Percentiles rank a stretch among this genome's conserved stretches.
phyloP scores from a whole-genome alignment of 1,140 invertebrate species.

The Drosophila ambigua region DNA sequence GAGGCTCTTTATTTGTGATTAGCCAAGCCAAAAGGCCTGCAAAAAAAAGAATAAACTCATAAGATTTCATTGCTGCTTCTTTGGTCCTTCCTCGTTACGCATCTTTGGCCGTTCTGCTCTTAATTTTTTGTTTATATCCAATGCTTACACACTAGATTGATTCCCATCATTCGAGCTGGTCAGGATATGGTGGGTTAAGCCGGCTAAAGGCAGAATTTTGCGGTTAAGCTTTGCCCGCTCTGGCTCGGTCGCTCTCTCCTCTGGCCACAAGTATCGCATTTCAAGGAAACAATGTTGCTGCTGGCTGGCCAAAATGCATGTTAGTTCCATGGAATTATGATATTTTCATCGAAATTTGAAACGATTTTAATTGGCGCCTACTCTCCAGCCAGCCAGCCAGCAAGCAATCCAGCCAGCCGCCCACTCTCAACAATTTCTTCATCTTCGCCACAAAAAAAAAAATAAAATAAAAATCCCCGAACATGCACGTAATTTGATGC shows the following conservation, averaged over 20 bases:
- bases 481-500: conserved; percentile 77
- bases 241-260: conserved; percentile 5
- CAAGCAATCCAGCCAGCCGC: conserved; percentile 56
- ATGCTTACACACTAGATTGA: conserved; percentile 75
- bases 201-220: conserved; percentile 45
- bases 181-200: conserved; percentile 52
- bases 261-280: conserved; percentile 69
- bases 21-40: too few relatives aligned
- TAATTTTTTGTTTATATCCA: conserved; percentile 77
- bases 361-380: conserved; percentile 80
- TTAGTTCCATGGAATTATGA: conserved; percentile 81
- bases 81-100: neutral
- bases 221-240: conserved; percentile 22
- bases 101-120: conserved; percentile 21
- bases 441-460: neutral
- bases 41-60: neutral
- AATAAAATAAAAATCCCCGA: conserved; percentile 4
- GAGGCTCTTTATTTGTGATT: too few relatives aligned
- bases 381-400: conserved; percentile 54
- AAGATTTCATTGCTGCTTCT: neutral
- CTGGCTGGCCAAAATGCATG: conserved; percentile 47
- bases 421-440: conserved; percentile 34
- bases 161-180: conserved; percentile 39
- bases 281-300: conserved; percentile 64
- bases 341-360: conserved; percentile 76